Base-by-base conservation (phyloP, 2,888 invertebrate species). In the Rotaria sp. region DNA sequence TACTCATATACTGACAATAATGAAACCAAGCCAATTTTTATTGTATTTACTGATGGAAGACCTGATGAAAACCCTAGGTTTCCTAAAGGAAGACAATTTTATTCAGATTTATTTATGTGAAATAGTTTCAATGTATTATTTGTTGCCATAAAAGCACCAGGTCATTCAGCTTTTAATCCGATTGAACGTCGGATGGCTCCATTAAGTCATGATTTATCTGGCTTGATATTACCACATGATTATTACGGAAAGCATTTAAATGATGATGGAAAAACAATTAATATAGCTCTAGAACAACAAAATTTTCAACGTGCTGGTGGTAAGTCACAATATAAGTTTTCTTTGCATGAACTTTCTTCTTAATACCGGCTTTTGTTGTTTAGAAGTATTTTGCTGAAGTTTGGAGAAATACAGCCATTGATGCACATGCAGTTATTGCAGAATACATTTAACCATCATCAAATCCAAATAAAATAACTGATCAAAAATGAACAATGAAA, bases 141-240 rank as follows among this genome's bases (percentile, higher is more conserved):
- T 55, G 55, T 55, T 55, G 26, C 55, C 3, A 55, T 2, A 5
- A 55, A 55, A 26, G 5, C 10, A 55, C 55, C 55, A 26, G 26
- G 26, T 26, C 26, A 55, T 24, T 24, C 24, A 21, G 52, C 24
- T 87, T 90, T 88, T 85, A 91, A 90, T 87, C 87, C 85, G 85
- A 90, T 90, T 0, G 89, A 90, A 87, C 57, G 90, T 38, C 84
- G 90, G 86, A 90, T 91, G 89, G 90, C 90, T 80, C 90, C 90
- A 41, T 87, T 91, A 11, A 90, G 89, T 85, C 86, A 88, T 55
- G 88, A 90, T 87, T 88, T 91, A 30, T 57, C 67, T 18, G 67
- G 67, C 8, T 18, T 67, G 4, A 67, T 67, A 15, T 35, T 35
- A 21, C 35, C 35, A 18, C 35, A 35, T 67, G 67, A 67, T 67